Evolutionary conservation across 1,140 invertebrate species (phyloP).

Genomic region (Orchestia grillus): DNA sequence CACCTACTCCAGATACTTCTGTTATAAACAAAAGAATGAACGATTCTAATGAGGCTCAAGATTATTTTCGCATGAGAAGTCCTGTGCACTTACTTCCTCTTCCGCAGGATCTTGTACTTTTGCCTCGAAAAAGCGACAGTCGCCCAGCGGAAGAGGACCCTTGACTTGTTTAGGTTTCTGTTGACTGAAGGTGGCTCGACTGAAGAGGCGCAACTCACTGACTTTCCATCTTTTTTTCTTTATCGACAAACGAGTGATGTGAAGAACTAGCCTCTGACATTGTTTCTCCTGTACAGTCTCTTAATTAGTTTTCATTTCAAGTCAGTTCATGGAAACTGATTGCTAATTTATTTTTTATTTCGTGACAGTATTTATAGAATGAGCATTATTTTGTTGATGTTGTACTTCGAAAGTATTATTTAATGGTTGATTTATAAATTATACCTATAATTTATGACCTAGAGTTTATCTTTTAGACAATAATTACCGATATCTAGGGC

Average conservation of each 20-base stretch:
- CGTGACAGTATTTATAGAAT: not conserved
- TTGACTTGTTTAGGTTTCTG: constrained; percentile 30
- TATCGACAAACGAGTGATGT: not conserved
- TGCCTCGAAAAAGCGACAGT: not conserved
- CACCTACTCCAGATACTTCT: not conserved
- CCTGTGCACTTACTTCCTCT: constrained; percentile 29
- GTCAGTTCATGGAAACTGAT: not conserved
- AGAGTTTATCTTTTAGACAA: not conserved
- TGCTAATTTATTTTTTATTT: not conserved
- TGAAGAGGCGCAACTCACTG: not conserved
- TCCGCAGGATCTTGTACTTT: constrained; percentile 11
- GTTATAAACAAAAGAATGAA: too few species aligned
- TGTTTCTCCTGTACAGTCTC: not conserved
- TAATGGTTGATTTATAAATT: not conserved
- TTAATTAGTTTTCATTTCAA: not conserved
- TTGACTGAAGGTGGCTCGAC: constrained; percentile 49
- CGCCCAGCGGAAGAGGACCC: not conserved
- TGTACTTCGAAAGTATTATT: not conserved
- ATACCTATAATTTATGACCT: not conserved
- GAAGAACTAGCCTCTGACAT: not conserved
- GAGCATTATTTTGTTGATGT: not conserved
- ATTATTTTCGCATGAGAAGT: not conserved
- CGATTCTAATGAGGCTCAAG: not conserved
- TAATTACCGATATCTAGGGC: not conserved
- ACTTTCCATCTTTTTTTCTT: not conserved